Conservation (phyloP, 2,888 invertebrate genomes). For the Dione juno region DNA sequence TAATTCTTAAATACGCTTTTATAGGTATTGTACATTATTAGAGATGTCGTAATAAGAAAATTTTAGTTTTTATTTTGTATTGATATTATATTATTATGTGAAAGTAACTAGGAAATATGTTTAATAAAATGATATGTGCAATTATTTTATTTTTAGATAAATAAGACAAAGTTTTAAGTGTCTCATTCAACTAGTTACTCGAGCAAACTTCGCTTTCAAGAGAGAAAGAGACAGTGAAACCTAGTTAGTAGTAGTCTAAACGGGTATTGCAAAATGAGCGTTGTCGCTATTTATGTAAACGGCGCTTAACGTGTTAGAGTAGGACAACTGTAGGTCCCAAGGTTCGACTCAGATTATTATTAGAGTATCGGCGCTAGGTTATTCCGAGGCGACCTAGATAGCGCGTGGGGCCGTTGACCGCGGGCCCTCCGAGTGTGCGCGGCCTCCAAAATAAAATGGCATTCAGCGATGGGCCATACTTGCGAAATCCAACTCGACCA, state of each 20-base stretch:
- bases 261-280: conserved; percentile 68
- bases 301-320: conserved; percentile 68
- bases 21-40: background rate
- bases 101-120: conserved; percentile 1
- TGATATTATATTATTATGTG: background rate
- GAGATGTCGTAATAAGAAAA: background rate
- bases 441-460: conserved; percentile 83
- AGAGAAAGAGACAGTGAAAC: conserved; percentile 70
- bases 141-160: conserved; percentile 30
- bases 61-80: background rate
- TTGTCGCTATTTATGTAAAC: conserved; percentile 63
- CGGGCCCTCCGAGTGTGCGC: conserved; percentile 79
- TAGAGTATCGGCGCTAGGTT: conserved; percentile 84
- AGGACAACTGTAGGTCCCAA: conserved; percentile 71
- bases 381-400: conserved; percentile 83
- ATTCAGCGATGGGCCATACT: conserved; percentile 82
- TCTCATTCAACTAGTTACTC: conserved; percentile 56
- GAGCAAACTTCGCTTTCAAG: conserved; percentile 52
- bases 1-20: background rate
- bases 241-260: conserved; percentile 61
- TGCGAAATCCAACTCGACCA: conserved; percentile 78
- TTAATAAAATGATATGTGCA: background rate
- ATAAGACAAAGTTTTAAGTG: conserved; percentile 53
- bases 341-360: conserved; percentile 78
- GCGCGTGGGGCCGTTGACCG: conserved; percentile 81